Evolutionary conservation across 53 echinoderm and acorn worm species (phyloP), one percentile per base, ranked within the genome.

Genomic region (Crossaster papposus): DNA sequence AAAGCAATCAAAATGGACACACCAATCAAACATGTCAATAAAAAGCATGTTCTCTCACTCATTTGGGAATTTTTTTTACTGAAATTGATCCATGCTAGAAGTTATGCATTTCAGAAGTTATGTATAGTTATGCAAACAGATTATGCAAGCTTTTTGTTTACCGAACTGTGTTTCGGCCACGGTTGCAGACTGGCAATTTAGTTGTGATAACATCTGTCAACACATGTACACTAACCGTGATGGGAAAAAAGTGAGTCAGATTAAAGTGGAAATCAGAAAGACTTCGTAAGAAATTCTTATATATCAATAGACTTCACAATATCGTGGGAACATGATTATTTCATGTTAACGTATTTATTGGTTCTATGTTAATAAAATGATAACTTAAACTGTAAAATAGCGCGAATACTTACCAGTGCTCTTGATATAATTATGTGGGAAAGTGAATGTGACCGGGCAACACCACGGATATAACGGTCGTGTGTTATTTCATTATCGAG

Each of bases 341-440:
- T 44, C 44, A 44, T 44, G 5, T 44, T 44, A 44, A 44, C 26
- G 28, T 26, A 68, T 68, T 68, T 68, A 68, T 68, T 26, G 26
- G 24, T 68, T 4, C 4, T 10, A 68, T n/a, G 68, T n/a, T 68
- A 28, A 62, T 44, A 62, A 68, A 26, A 68, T 68, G 68, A 62
- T 26, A 2, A n/a, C 28, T 68, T 26, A 23, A 28, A 7, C 24
- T 68, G 24, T 68, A 68, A 68, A 68, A 68, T 68, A 24, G 11
- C 28, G 28, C 22, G 68, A 24, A 68, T 68, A 68, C 68, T 68
- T n/a, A 23, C 68, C 68, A n/a, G 20, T 23, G 28, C 68, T 26
- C 3, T 26, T 68, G 68, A 68, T 68, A 68, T 68, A n/a, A n/a
- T n/a, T n/a, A 68, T 28, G 68, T 68, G 68, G 68, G 68, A 68